Evolutionary conservation across 23 tunicate genomes (phyloP).

Genomic region (Ascidia mentula): DNA sequence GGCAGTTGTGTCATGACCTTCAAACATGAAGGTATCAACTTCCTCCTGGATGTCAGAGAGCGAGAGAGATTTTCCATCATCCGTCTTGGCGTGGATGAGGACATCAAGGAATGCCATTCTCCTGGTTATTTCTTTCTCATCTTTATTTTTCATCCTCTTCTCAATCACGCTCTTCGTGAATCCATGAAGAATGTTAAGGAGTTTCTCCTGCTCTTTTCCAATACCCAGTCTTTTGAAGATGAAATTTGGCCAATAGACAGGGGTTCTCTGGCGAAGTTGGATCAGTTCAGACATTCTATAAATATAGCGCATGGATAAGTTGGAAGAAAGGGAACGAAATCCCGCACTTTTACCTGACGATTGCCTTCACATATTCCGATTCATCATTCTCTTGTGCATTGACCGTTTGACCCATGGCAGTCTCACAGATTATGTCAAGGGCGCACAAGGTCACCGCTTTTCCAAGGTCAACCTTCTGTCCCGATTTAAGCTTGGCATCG

Average conservation of each 20-base stretch:
- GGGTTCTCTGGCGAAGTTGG: constrained; percentile 55
- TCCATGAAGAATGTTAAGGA: constrained; percentile 43
- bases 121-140: constrained; percentile 12
- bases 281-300: constrained; percentile 31
- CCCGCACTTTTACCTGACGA: neutral
- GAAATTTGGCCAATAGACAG: constrained; percentile 51
- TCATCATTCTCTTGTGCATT: neutral
- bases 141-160: constrained; percentile 19
- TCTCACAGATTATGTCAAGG: neutral
- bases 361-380: neutral
- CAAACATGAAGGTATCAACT: constrained; percentile 99
- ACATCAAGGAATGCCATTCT: constrained; percentile 91
- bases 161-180: constrained; percentile 61
- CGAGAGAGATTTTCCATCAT: constrained; percentile 65
- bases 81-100: constrained; percentile 58
- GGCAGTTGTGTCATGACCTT: constrained; percentile 98
- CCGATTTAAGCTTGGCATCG: neutral
- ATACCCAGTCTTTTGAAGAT: constrained; percentile 18
- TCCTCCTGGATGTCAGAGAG: constrained; percentile 89
- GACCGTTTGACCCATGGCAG: neutral
- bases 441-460: neutral
- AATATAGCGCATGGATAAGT: neutral
- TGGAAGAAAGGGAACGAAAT: neutral
- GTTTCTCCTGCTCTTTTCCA: constrained; percentile 55
- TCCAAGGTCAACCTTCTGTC: neutral